Conservation (phyloP, 2,888 invertebrate genomes). For the Leucophora obtusa region DNA sequence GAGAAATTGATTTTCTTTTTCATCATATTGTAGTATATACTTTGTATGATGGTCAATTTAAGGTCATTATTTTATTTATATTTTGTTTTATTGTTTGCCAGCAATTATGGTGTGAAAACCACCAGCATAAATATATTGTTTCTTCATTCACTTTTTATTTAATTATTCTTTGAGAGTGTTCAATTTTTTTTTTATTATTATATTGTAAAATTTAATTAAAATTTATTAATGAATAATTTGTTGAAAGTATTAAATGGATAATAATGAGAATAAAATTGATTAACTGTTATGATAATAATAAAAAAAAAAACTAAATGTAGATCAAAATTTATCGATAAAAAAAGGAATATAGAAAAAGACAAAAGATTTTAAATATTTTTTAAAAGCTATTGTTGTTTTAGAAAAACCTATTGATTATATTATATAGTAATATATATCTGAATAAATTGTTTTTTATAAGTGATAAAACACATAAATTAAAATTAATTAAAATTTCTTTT, state of each 20-base stretch:
- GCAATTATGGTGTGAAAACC: constrained; percentile 37
- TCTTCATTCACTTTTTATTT: not conserved
- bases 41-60: constrained; percentile 20
- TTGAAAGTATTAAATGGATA: constrained; percentile 9
- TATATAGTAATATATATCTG: no score
- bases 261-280: constrained; percentile 13
- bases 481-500: no score
- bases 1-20: constrained; percentile 1
- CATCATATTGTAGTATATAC: no score
- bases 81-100: not conserved
- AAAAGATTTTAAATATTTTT: no score
- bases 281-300: not conserved
- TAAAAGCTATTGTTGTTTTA: not conserved
- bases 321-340: not conserved
- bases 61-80: constrained; percentile 7
- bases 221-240: constrained; percentile 12
- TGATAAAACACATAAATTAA: no score
- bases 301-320: not conserved
- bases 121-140: constrained; percentile 42
- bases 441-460: no score
- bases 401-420: no score
- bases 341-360: no score
- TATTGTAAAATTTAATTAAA: constrained; percentile 22
- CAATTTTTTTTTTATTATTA: not conserved
- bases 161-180: not conserved